Percentiles rank a stretch among this genome's conserved stretches.
Evolutionary conservation across 92 coral and sea anemone genomes (phyloP).

Genomic region (Bergia puertoricense): DNA sequence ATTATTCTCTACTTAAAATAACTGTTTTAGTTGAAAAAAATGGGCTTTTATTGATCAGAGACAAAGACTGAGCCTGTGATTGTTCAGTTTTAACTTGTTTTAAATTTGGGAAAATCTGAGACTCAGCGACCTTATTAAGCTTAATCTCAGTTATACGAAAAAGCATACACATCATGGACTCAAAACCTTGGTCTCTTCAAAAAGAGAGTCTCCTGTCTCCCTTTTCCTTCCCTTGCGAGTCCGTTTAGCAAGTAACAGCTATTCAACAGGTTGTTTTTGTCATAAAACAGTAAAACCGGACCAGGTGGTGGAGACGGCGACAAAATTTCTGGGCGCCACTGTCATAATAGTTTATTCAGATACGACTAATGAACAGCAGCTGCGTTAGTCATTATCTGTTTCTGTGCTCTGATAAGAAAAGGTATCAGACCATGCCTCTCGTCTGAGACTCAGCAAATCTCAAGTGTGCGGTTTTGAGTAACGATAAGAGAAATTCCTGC

Average conservation of each 20-base stretch:
- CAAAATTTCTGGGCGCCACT: slow-evolving; percentile 36
- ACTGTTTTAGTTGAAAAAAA: too few relatives aligned
- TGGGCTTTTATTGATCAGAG: too few relatives aligned
- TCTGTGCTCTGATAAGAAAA: neutral
- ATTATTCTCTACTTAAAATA: too few relatives aligned
- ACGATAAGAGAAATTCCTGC: slow-evolving; percentile 20
- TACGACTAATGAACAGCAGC: slow-evolving; percentile 20
- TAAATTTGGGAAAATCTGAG: too few relatives aligned
- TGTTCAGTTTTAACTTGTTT: too few relatives aligned
- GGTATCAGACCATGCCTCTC: neutral
- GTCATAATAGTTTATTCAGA: slow-evolving; percentile 5
- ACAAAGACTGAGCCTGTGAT: too few relatives aligned
- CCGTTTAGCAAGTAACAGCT: neutral
- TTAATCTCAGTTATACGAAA: too few relatives aligned
- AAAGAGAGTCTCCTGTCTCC: neutral
- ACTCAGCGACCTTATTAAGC: too few relatives aligned
- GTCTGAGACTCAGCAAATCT: slow-evolving; percentile 13
- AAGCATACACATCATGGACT: neutral
- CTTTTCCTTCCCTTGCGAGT: neutral
- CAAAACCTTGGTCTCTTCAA: neutral
- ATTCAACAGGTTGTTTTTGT: slow-evolving; percentile 3
- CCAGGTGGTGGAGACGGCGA: neutral
- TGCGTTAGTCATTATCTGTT: slow-evolving; percentile 13
- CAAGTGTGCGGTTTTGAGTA: slow-evolving; percentile 25
- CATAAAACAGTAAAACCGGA: neutral